These are phyloP conservation scores for Enhydra lutris DNA, from an alignment of 2,113 vertebrate species.

Conservation along the genomic window DNA sequence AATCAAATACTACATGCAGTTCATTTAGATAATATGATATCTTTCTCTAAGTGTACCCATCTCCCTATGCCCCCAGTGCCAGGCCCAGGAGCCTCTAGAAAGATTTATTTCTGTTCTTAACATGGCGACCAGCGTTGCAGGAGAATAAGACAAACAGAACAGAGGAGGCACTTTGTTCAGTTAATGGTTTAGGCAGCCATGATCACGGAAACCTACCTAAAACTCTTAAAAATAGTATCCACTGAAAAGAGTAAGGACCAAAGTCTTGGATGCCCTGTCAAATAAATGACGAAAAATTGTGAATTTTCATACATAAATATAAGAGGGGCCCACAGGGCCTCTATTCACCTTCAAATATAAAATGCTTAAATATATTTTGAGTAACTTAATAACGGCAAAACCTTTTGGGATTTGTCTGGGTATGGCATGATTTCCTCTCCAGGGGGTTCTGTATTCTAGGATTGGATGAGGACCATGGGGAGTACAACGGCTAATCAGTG, in stretches of 20 bases:
- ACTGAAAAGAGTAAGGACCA: neutral
- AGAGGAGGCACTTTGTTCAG: neutral
- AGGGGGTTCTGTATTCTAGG: neutral
- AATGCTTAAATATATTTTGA: neutral
- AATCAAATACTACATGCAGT: neutral
- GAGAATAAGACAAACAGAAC: neutral
- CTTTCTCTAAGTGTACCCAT: neutral
- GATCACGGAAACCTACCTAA: neutral
- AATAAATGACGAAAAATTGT: neutral
- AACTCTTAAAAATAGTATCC: neutral
- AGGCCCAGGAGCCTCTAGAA: neutral
- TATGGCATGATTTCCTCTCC: neutral
- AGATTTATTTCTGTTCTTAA: neutral
- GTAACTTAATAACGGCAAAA: neutral
- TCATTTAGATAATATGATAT: neutral
- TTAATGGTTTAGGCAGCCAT: neutral
- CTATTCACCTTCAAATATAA: neutral
- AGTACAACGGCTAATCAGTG: rapidly evolving
- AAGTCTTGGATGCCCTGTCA: neutral
- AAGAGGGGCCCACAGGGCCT: neutral
- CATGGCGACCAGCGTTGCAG: neutral
- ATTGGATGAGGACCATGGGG: neutral
- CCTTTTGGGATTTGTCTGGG: neutral
- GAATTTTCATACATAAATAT: neutral
- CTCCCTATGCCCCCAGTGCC: neutral